Percentiles rank a stretch among this genome's conserved stretches.
phyloP scores from a whole-genome alignment of 2,888 invertebrate genomes.

The Sericinus montela region DNA sequence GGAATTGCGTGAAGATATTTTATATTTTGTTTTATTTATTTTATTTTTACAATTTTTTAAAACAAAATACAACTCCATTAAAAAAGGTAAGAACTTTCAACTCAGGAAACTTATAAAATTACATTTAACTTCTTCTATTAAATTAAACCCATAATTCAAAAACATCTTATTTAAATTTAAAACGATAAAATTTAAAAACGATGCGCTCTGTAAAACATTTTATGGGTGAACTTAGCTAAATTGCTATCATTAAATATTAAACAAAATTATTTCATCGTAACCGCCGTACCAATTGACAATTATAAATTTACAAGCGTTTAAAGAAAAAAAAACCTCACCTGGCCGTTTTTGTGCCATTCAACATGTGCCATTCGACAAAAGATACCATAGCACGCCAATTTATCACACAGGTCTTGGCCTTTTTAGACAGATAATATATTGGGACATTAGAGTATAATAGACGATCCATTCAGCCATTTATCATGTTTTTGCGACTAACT shows the following conservation, averaged over 20 bases:
- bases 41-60: too few species aligned
- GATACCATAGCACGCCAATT: conserved; percentile 53
- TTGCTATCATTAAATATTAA: conserved; percentile 31
- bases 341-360: conserved; percentile 41
- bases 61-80: too few species aligned
- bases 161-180: too few species aligned
- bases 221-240: conserved; percentile 21
- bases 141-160: too few species aligned
- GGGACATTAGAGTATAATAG: conserved; percentile 73
- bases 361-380: conserved; percentile 38
- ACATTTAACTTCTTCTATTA: too few species aligned
- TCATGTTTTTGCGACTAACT: conserved; percentile 51
- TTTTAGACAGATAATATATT: conserved; percentile 68
- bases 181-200: too few species aligned
- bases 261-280: conserved; percentile 35
- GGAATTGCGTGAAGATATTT: too few species aligned
- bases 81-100: too few species aligned
- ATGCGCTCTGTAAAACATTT: too few species aligned
- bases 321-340: conserved; percentile 41
- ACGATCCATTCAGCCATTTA: conserved; percentile 61
- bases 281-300: conserved; percentile 26
- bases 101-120: too few species aligned
- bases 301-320: conserved; percentile 41
- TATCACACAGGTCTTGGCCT: conserved; percentile 60
- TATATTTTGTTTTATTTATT: too few species aligned